These are phyloP conservation scores for Gymnogyps californianus DNA, from an alignment of 2,113 vertebrate genomes.

Conservation along the genomic window DNA sequence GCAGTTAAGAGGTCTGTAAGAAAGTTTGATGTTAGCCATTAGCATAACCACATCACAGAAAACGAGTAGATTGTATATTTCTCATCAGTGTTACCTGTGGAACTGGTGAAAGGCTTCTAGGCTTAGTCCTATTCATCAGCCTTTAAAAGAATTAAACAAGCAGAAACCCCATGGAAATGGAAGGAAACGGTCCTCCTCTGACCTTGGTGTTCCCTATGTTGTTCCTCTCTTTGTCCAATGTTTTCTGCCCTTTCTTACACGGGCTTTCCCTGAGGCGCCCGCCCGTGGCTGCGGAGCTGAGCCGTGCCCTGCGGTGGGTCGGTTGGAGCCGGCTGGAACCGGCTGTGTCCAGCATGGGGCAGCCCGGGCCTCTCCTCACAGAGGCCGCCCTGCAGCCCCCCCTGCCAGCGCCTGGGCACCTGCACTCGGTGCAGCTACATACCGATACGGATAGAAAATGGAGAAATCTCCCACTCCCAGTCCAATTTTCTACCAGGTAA, in stretches of 20 bases:
- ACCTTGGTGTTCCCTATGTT: neutral
- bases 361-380: no score
- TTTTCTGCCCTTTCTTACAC: neutral
- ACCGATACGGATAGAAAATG: neutral
- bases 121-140: neutral
- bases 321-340: no score
- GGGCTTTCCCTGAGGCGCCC: accelerated
- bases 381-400: neutral
- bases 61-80: neutral
- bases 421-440: accelerated
- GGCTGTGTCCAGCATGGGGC: no score
- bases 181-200: neutral
- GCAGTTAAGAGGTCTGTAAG: neutral
- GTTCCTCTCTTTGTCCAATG: neutral
- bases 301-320: neutral
- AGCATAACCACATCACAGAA: neutral
- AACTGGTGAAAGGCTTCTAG: neutral
- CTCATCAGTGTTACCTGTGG: neutral
- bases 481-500: neutral
- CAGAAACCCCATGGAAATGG: neutral
- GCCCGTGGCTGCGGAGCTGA: accelerated
- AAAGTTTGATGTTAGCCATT: neutral
- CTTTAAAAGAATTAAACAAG: neutral
- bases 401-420: accelerated
- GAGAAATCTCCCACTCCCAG: neutral